phyloP scores from a whole-genome alignment of 2,797 vertebrate species.

The Molossus alvarezi region DNA sequence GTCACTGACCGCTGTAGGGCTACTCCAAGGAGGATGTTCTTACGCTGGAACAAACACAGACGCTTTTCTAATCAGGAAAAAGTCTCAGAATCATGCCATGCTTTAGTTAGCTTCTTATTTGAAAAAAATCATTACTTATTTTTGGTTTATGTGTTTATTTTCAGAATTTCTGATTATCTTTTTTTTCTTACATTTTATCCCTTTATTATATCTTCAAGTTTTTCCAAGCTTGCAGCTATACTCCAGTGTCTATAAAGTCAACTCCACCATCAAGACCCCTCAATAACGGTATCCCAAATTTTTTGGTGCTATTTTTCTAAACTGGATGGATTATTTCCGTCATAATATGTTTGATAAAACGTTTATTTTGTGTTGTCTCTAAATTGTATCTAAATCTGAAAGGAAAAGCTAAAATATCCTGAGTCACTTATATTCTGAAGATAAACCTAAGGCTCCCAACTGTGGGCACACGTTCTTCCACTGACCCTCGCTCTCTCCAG shows the following conservation, averaged over 20 bases:
- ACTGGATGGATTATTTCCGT: not conserved
- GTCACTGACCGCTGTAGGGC: not conserved
- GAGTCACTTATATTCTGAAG: not conserved
- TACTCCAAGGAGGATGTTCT: not conserved
- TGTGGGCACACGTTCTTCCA: not conserved
- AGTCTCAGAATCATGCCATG: not conserved
- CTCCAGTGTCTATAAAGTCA: not conserved
- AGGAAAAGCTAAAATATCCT: not conserved
- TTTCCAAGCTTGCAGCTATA: not conserved
- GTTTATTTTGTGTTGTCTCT: not conserved
- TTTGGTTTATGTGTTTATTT: not conserved
- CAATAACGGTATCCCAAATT: not conserved
- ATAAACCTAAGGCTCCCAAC: not conserved
- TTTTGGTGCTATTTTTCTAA: not conserved
- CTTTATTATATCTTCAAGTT: not conserved
- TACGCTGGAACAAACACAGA: too few species aligned
- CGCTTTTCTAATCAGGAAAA: not conserved
- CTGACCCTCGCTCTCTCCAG: not conserved
- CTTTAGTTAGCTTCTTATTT: conserved; percentile 15
- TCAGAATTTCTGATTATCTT: not conserved
- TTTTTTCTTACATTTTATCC: not conserved
- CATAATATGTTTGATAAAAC: not conserved
- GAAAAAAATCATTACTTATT: not conserved
- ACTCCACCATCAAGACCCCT: not conserved
- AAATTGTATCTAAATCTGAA: not conserved